phyloP scores from a whole-genome alignment of 2,888 invertebrate species.

The Tachina grossa region DNA sequence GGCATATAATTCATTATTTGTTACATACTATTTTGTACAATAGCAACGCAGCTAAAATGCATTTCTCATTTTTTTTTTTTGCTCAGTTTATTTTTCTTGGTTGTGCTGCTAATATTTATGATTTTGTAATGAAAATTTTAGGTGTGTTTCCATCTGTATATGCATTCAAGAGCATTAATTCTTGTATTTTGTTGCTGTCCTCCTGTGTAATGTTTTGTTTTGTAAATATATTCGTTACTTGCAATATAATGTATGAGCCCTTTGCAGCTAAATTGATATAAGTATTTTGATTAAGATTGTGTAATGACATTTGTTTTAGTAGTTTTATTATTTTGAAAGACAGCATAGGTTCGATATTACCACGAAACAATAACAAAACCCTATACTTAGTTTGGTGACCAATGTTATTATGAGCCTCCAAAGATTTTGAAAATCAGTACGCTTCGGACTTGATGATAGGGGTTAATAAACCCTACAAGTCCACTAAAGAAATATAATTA shows the following conservation, averaged over 20 bases:
- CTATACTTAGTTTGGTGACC: no score
- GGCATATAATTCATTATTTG: slow-evolving; percentile 65
- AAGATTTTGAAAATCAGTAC: no score
- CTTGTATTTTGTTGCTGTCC: slow-evolving; percentile 6
- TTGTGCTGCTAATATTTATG: slow-evolving; percentile 36
- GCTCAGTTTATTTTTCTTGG: not conserved
- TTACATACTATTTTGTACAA: slow-evolving; percentile 36
- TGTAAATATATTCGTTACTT: slow-evolving; percentile 25
- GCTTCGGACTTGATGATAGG: no score
- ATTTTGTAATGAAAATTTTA: not conserved
- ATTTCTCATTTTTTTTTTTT: slow-evolving; percentile 28
- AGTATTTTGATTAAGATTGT: no score
- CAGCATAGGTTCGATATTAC: no score
- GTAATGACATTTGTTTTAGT: no score
- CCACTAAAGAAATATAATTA: no score
- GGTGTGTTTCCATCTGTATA: not conserved
- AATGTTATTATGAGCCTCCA: no score
- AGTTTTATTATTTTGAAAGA: no score
- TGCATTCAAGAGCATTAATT: not conserved
- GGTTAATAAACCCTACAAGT: no score
- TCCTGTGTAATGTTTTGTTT: slow-evolving; percentile 20
- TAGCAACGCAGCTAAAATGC: slow-evolving; percentile 9
- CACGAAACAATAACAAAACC: no score
- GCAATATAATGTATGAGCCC: slow-evolving; percentile 7
- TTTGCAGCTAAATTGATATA: no score